These are phyloP conservation scores for Brachyopa scutellaris DNA, from an alignment of 2,888 invertebrate genomes.

Conservation along the genomic window DNA sequence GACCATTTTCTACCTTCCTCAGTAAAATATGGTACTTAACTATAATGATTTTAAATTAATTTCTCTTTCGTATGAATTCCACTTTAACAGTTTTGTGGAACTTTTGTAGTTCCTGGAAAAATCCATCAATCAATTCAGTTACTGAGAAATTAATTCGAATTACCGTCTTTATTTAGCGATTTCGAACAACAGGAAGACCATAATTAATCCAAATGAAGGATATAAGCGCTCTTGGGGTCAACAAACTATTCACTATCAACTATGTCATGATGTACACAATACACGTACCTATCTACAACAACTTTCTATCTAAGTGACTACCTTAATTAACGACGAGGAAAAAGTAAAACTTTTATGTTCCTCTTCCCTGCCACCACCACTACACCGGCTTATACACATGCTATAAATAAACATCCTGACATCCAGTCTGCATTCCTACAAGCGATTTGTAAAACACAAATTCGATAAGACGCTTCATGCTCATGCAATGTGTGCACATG, in stretches of 20 bases:
- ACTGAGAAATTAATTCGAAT: not conserved
- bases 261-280: not conserved
- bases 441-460: constrained; percentile 57
- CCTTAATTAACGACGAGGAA: not conserved
- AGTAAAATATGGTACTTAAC: too few relatives aligned
- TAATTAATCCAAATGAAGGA: constrained; percentile 30
- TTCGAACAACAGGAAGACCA: not conserved
- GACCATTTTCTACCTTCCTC: too few relatives aligned
- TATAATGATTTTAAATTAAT: too few relatives aligned
- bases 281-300: not conserved
- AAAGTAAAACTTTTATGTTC: not conserved
- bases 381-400: not conserved
- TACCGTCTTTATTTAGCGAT: not conserved
- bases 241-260: not conserved
- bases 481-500: constrained; percentile 55
- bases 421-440: constrained; percentile 1
- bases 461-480: constrained; percentile 53
- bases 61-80: too few relatives aligned
- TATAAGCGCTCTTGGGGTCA: constrained; percentile 12
- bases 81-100: too few relatives aligned
- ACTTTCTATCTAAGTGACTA: not conserved
- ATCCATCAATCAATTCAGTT: not conserved
- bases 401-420: constrained; percentile 50
- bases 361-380: not conserved
- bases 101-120: not conserved